Base-by-base conservation (phyloP, 2,888 invertebrate species). In the Scrobipalpa atriplicella region DNA sequence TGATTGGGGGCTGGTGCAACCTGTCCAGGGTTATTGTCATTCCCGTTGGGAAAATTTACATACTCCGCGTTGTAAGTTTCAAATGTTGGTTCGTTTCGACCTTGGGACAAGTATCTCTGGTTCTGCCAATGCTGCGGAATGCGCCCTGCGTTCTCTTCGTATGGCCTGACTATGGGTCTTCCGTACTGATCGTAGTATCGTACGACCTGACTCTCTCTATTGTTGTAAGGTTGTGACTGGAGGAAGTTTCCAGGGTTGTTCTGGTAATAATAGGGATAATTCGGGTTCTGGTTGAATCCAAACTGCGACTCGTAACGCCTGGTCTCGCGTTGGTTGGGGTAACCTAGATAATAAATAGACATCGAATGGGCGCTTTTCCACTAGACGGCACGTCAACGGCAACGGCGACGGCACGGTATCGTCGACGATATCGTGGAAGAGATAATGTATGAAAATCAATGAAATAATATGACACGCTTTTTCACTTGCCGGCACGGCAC, bases 311-410 rank as follows among this genome's bases (percentile, higher is more conserved):
- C 67, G 39, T 76, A 73, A 41, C 80, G 75, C 10, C 80, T 75
- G 39, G 80, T 77, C 29, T 80, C 78, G 47, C 82, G 75, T 73
- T 74, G 78, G 16, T 62, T 61, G 11, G 78, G 80, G 77, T 85
- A 85, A 69, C 84, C 87, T 87, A 80, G 8, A 39, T 38, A n/a
- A 29, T 29, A 29, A 29, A 29, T 29, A 29, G 29, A 29, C 29
- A 29, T 29, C 29, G 29, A 29, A 29, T n/a, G n/a, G n/a, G n/a
- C n/a, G n/a, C n/a, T n/a, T n/a, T n/a, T n/a, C n/a, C n/a, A n/a
- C n/a, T n/a, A n/a, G n/a, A n/a, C n/a, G n/a, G n/a, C n/a, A n/a
- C n/a, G n/a, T n/a, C n/a, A n/a, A n/a, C n/a, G n/a, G n/a, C n/a
- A n/a, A n/a, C n/a, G n/a, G n/a, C n/a, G n/a, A n/a, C n/a, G n/a